phyloP scores from a whole-genome alignment of 1,140 invertebrate genomes.

The Lineus longissimus region DNA sequence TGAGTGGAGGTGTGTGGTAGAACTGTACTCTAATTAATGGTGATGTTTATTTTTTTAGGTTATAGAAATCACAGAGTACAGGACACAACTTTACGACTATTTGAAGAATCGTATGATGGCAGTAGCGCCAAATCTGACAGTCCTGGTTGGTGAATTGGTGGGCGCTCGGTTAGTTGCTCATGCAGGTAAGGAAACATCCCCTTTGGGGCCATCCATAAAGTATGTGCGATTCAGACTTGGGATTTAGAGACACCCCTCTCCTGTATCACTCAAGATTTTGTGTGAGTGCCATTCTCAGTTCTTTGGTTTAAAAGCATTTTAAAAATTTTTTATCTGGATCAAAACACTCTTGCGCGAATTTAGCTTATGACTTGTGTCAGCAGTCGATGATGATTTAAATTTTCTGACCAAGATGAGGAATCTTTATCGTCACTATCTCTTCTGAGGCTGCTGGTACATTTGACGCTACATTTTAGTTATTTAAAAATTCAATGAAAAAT shows the following conservation, averaged over 20 bases:
- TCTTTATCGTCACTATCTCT: constrained; percentile 21
- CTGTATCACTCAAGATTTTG: too few relatives aligned
- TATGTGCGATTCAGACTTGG: not conserved
- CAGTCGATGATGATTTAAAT: constrained; percentile 11
- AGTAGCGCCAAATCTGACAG: constrained; percentile 94
- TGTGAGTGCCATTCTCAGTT: too few relatives aligned
- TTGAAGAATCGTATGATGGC: constrained; percentile 95
- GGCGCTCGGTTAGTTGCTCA: constrained; percentile 93
- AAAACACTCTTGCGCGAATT: too few relatives aligned
- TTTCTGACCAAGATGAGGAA: not conserved
- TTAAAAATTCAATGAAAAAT: not conserved
- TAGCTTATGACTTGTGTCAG: too few relatives aligned
- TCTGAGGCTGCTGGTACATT: constrained; percentile 19
- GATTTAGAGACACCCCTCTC: too few relatives aligned
- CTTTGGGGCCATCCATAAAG: not conserved
- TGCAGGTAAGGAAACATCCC: constrained; percentile 61
- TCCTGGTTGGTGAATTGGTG: constrained; percentile 92
- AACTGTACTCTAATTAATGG: too few relatives aligned
- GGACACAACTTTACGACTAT: constrained; percentile 73
- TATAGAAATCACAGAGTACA: constrained; percentile 73
- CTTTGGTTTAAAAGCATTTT: too few relatives aligned
- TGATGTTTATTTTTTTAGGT: too few relatives aligned
- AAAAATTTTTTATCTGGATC: too few relatives aligned
- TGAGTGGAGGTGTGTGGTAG: too few relatives aligned
- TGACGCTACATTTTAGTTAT: not conserved